Base-by-base conservation (phyloP, 2,113 vertebrate genomes). In the Sceloporus undulatus region DNA sequence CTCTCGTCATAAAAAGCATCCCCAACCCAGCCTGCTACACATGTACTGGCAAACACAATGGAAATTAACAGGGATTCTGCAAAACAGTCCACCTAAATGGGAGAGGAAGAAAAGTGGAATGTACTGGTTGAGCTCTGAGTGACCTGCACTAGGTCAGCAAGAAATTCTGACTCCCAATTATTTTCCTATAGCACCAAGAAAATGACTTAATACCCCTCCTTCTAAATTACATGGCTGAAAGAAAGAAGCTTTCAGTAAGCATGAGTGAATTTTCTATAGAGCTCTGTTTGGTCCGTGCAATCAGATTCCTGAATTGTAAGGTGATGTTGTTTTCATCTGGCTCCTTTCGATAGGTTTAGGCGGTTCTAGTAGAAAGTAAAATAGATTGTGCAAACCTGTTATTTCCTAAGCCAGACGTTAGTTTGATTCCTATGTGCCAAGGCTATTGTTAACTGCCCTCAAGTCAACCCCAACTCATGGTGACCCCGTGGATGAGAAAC, bases 1-100 rank as follows among this genome's bases (percentile, higher is more conserved):
- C 88, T 77, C 65, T 88, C 90, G 77, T 92, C 68, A 21, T 73
- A 85, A 94, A 92, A 73, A n/a, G 85, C 92, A 91, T 94, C 21
- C 86, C 87, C 93, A 89, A 29, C 48, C 21, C 7, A 34, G 19
- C 19, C 16, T 9, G 14, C 19, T 38, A 29, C 1, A 3, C n/a
- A 66, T 14, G 18, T 34, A 11, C 16, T 66, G 42, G 16, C n/a
- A 73, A 40, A 38, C 52, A 13, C 29, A 16, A 34, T 23, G 29
- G 40, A 34, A 68, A 79, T 34, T 16, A 78, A 83, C 19, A 27
- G 65, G 38, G 4, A 77, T 21, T 42, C 2, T 65, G 23, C 34
- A 40, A 6, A n/a, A 13, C 3, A 48, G 2, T 21, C 59, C 16
- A 3, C 13, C 52, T 79, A n/a, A 79, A 79, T 18, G 40, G 14